Evolutionary conservation across 2,888 invertebrate genomes (phyloP), one percentile per base, ranked within the genome.

Genomic region (Mechanitis messenoides): DNA sequence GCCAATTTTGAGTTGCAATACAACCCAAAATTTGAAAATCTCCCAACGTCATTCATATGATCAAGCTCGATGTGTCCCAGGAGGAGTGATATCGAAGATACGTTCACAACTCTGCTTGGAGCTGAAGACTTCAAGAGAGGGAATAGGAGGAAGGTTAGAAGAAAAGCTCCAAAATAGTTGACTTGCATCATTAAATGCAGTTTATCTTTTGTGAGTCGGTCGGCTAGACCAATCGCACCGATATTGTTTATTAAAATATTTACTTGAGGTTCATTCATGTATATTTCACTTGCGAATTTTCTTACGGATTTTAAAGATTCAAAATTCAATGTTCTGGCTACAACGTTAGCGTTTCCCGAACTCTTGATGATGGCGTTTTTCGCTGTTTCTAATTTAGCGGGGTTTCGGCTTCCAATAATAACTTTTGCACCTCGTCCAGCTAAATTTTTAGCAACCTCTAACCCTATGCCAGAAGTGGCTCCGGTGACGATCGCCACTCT

Each of bases 11-110:
- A 76, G 57, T 86, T 85, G 63, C 94, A 83, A 72, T 95, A 95
- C 46, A 69, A 71, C 33, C 78, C 91, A 4, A 92, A 91, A 62
- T 93, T 92, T 0, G 91, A 89, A 59, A 93, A 92, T 59, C 89
- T 85, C 12, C 92, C 92, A 45, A 93, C 90, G 11, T 95, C 94
- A 76, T 96, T 96, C 67, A 94, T 80, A 65, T 94, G 93, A 38
- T 94, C 91, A 45, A 95, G 74, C 76, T 96, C 93, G 9, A 95
- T 83, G 0, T 91, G 87, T 0, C 94, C 92, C 1, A 95, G 74
- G n/a, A 93, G 90, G 72, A 95, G 93, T 1, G 94, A 86, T 68
- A 93, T 91, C 0, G 87, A 86, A 0, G 84, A 79, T 0, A 84
- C 80, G 58, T 80, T 84, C 20, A 87, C 71, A 3, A 87, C 64